phyloP scores from a whole-genome alignment of 2,888 invertebrate genomes.

The Abrostola triplasia region DNA sequence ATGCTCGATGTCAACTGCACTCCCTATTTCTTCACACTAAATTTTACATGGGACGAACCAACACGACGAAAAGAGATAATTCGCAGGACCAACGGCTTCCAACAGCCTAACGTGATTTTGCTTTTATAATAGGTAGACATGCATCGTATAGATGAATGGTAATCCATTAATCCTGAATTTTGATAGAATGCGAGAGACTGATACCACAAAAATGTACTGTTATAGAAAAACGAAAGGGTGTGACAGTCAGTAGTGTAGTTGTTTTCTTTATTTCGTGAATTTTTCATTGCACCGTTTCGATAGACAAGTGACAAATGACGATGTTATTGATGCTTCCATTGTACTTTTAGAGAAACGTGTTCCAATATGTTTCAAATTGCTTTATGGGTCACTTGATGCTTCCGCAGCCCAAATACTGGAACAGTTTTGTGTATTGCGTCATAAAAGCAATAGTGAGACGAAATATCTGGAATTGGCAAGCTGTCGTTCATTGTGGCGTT shows the following conservation, averaged over 20 bases:
- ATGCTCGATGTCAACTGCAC: too few relatives aligned
- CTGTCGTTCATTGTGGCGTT: too few relatives aligned
- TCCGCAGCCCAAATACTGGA: too few relatives aligned
- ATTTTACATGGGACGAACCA: too few relatives aligned
- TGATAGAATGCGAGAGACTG: not conserved
- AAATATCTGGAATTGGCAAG: too few relatives aligned
- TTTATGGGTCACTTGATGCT: conserved; percentile 6
- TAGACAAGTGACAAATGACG: conserved; percentile 64
- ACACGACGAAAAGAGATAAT: too few relatives aligned
- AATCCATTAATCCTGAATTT: not conserved
- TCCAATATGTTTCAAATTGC: conserved; percentile 18
- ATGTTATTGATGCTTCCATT: conserved; percentile 49
- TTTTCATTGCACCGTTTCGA: conserved; percentile 51
- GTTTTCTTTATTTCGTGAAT: conserved; percentile 46
- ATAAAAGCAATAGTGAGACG: too few relatives aligned
- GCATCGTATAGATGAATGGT: not conserved
- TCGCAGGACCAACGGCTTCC: too few relatives aligned
- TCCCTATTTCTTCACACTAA: too few relatives aligned
- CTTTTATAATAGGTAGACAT: not conserved
- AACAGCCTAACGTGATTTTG: not conserved
- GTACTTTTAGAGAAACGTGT: conserved; percentile 6
- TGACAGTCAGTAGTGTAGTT: conserved; percentile 40
- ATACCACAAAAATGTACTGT: conserved; percentile 9
- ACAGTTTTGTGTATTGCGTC: too few relatives aligned
- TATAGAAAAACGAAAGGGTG: conserved; percentile 30